These are phyloP conservation scores for Buceros bicornis DNA, from an alignment of 2,797 vertebrate species.

Conservation along the genomic window DNA sequence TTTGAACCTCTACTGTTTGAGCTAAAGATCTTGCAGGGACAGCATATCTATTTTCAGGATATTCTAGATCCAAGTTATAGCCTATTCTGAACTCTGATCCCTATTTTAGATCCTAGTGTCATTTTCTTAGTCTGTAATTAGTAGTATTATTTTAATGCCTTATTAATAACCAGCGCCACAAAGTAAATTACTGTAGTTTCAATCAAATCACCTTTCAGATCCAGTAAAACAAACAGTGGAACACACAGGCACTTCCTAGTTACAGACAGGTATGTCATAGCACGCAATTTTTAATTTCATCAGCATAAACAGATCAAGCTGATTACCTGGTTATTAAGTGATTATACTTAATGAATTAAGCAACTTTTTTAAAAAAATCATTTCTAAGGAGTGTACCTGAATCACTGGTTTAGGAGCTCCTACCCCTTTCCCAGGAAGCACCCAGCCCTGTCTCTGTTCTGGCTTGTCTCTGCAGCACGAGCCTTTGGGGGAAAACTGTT, in stretches of 20 bases:
- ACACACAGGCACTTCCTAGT: neutral
- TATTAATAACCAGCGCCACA: neutral
- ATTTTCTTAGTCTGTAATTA: slow-evolving; percentile 36
- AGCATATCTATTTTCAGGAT: neutral
- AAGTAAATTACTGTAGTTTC: neutral
- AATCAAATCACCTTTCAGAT: slow-evolving; percentile 2
- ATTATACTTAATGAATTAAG: slow-evolving; percentile 36
- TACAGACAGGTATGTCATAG: slow-evolving; percentile 23
- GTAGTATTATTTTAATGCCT: neutral
- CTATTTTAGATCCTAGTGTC: neutral
- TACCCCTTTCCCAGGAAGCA: slow-evolving; percentile 11
- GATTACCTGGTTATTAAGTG: neutral
- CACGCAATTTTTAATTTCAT: neutral
- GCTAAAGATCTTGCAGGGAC: neutral
- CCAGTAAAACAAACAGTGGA: neutral
- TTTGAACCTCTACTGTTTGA: neutral
- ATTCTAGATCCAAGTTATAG: neutral
- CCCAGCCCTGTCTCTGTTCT: neutral
- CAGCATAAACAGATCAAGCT: slow-evolving; percentile 24
- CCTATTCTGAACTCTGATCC: neutral
- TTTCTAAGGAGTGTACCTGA: neutral
- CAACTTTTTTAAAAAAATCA: neutral
- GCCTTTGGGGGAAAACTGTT: neutral
- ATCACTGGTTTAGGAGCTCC: neutral
- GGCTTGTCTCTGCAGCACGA: neutral